Conservation (phyloP, 1,140 invertebrate species). For the Psix sp. region DNA sequence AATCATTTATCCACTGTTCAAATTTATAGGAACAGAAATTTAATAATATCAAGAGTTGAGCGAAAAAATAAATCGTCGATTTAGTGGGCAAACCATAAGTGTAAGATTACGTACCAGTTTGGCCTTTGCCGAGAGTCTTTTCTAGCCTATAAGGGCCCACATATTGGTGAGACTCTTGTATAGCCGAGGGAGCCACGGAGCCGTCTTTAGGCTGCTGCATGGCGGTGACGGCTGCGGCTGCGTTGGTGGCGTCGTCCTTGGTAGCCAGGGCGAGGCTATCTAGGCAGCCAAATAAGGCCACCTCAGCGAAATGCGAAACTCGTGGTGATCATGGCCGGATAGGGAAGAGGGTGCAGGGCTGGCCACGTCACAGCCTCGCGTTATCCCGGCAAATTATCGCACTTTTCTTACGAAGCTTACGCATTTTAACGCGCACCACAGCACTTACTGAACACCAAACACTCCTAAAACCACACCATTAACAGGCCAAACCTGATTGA, state of each 20-base stretch:
- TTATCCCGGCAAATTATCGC: constrained; percentile 58
- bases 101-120: constrained; percentile 88
- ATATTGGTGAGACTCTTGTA: constrained; percentile 90
- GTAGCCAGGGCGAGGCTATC: constrained; percentile 61
- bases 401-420: constrained; percentile 65
- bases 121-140: constrained; percentile 99
- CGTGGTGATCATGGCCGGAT: too few relatives aligned
- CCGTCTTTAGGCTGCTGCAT: constrained; percentile 74
- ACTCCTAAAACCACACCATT: constrained; percentile 12
- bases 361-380: constrained; percentile 61
- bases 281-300: constrained; percentile 5
- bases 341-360: too few relatives aligned
- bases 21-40: too few relatives aligned
- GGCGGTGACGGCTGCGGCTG: too few relatives aligned
- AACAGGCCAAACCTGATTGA: background rate
- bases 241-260: constrained; percentile 52
- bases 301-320: constrained; percentile 2
- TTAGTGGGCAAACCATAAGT: too few relatives aligned
- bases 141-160: constrained; percentile 98
- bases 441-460: constrained; percentile 4
- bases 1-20: too few relatives aligned
- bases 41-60: too few relatives aligned
- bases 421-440: constrained; percentile 64
- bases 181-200: constrained; percentile 73
- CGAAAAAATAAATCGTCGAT: too few relatives aligned